These are phyloP conservation scores for Porites evermanni DNA, from an alignment of 92 coral and sea anemone species.

Conservation along the genomic window DNA sequence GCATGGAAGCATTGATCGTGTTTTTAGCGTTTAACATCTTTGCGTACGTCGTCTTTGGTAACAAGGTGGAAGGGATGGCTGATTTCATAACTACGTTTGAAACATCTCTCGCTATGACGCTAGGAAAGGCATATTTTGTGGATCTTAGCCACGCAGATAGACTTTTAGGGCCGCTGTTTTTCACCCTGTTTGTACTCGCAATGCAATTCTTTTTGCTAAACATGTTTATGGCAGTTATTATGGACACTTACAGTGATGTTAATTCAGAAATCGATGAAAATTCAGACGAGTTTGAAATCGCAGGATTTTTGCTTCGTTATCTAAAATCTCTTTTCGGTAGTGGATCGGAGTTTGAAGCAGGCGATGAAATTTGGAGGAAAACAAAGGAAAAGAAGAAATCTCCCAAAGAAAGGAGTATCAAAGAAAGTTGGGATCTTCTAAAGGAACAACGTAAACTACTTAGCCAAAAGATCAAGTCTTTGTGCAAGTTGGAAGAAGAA, in stretches of 20 bases:
- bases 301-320: slow-evolving; percentile 40
- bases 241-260: slow-evolving; percentile 65
- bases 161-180: slow-evolving; percentile 57
- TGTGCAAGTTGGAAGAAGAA: slow-evolving; percentile 20
- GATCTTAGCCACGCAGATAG: slow-evolving; percentile 61
- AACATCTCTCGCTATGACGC: slow-evolving; percentile 63
- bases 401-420: neutral
- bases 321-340: slow-evolving; percentile 44
- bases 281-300: slow-evolving; percentile 49
- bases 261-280: slow-evolving; percentile 36
- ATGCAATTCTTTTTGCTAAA: slow-evolving; percentile 68
- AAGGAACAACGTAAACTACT: slow-evolving; percentile 20
- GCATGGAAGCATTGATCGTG: slow-evolving; percentile 51
- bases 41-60: slow-evolving; percentile 69
- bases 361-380: slow-evolving; percentile 57
- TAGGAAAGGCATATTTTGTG: slow-evolving; percentile 68
- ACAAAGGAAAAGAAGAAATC: slow-evolving; percentile 2
- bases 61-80: slow-evolving; percentile 46
- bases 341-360: slow-evolving; percentile 41
- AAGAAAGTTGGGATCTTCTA: slow-evolving; percentile 16
- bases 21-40: slow-evolving; percentile 59
- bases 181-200: slow-evolving; percentile 45
- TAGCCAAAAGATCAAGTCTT: slow-evolving; percentile 17
- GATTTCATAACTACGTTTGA: slow-evolving; percentile 43
- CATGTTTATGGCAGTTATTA: slow-evolving; percentile 68